Evolutionary conservation across 2,113 vertebrate genomes (phyloP), one percentile per base, ranked within the genome.

Genomic region (Marcusenius ussheri): DNA sequence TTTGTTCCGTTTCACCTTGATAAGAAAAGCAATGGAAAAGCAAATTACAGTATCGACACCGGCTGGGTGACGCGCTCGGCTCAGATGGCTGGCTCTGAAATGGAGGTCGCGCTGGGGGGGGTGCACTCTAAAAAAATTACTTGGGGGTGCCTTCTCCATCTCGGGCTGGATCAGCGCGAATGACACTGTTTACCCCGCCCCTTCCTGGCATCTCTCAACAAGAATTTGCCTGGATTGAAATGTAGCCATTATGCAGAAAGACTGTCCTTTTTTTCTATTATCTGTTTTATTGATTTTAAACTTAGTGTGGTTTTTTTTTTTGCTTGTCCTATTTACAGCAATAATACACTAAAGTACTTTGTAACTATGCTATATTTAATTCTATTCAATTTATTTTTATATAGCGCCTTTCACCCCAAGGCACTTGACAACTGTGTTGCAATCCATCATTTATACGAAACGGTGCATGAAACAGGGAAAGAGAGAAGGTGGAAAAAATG

Each of bases 1-100:
- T 96, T 94, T 93, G 94, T 95, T 94, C 94, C 89, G 90, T 94
- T 96, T 96, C 95, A 96, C 96, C 95, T 96, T 96, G 95, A 96
- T 96, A 95, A 96, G 93, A 91, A 93, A 94, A 93, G 93, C 94
- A 95, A 94, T 93, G 92, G 95, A 93, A 94, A 95, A 95, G 94
- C 95, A 96, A 95, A 95, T 95, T 95, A 95, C 92, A 89, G 92
- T 95, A 96, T 96, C 93, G 95, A 95, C 94, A 94, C 94, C 91
- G 93, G 92, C 90, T 93, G 93, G 94, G 94, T 93, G 94, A 94
- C 91, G 92, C 90, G 77, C 93, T 93, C 83, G 88, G 93, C 94
- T 94, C 92, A 89, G 94, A 94, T 95, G 95, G 94, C 94, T 93
- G 89, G 92, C 94, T 94, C 93, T 93, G 91, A 92, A 92, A 88